phyloP scores from a whole-genome alignment of 2,113 vertebrate genomes.

The Erpornis zantholeuca region DNA sequence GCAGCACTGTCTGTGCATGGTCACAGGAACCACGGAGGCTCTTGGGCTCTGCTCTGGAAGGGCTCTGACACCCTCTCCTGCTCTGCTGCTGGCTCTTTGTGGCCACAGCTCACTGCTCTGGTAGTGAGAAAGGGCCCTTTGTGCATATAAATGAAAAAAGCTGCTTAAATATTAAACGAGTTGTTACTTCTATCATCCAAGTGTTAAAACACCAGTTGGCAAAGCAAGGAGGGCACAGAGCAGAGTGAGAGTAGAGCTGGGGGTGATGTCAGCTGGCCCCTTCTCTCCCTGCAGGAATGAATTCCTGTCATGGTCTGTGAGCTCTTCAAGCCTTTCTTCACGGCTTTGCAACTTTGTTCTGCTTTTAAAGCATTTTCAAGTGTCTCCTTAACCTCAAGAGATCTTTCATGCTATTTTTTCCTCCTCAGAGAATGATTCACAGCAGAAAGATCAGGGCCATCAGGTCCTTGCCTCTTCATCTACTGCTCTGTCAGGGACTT shows the following conservation, averaged over 20 bases:
- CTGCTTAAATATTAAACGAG: background rate
- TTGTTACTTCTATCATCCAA: background rate
- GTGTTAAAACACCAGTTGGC: background rate
- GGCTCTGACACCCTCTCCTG: fast-evolving
- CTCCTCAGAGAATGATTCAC: background rate
- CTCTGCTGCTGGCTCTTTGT: background rate
- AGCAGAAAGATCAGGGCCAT: background rate
- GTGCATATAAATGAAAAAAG: background rate
- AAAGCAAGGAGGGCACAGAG: background rate
- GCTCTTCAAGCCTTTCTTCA: background rate
- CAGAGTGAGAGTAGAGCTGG: background rate
- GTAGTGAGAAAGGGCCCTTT: background rate
- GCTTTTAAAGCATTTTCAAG: background rate
- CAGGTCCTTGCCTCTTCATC: background rate
- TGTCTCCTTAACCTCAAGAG: background rate
- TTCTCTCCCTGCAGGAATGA: background rate
- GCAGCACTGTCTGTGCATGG: fast-evolving
- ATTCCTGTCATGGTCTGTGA: background rate
- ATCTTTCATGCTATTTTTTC: background rate
- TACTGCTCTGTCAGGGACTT: background rate
- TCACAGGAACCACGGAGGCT: background rate
- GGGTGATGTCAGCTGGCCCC: background rate
- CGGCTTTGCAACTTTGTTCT: background rate
- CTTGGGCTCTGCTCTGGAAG: background rate
- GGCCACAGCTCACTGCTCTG: background rate